Evolutionary conservation across 1,140 invertebrate species (phyloP).

Genomic region (Apis laboriosa): DNA sequence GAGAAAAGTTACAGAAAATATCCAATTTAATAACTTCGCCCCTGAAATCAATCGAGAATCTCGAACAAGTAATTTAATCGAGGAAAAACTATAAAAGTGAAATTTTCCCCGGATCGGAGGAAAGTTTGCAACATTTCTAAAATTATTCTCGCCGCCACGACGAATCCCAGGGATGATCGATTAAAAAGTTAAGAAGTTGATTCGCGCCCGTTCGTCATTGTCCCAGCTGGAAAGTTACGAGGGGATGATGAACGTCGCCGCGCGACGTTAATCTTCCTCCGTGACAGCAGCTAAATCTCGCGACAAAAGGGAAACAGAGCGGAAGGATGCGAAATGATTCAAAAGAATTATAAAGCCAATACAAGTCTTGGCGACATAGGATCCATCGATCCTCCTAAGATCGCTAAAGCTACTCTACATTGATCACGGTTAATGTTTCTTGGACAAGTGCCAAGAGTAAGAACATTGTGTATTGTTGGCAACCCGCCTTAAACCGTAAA

Average conservation of each 20-base stretch:
- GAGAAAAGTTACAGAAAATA: neutral
- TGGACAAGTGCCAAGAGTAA: no score
- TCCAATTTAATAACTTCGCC: neutral
- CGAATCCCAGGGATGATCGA: neutral
- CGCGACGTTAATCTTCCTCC: slow-evolving; percentile 10
- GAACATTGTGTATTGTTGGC: no score
- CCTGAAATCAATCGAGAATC: neutral
- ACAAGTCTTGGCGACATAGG: no score
- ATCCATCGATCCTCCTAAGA: no score
- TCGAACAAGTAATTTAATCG: neutral
- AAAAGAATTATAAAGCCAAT: no score
- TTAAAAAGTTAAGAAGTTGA: neutral
- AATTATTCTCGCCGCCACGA: neutral
- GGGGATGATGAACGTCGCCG: neutral
- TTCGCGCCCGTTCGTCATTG: neutral
- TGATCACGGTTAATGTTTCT: no score
- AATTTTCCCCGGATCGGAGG: neutral
- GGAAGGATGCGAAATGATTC: neutral
- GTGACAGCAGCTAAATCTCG: no score
- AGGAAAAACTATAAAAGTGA: neutral
- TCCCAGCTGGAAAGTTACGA: neutral
- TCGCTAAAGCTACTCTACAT: no score
- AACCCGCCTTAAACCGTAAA: no score
- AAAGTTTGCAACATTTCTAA: neutral
- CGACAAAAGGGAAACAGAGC: neutral